Base-by-base conservation (phyloP, 2,113 vertebrate species). In the Tor tambroides region DNA sequence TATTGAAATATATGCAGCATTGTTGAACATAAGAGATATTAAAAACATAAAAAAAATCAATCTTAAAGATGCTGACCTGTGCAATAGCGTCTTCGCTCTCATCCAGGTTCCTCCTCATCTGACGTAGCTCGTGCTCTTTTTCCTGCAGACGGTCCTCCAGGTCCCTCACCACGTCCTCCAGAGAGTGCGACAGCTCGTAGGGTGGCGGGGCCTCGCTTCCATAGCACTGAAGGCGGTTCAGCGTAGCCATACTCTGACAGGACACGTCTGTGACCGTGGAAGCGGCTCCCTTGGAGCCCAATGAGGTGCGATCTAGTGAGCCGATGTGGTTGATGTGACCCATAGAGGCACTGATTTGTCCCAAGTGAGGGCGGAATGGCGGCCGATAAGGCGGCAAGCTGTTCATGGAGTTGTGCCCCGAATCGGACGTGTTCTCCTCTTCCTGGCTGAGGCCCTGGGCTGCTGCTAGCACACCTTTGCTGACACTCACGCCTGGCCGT, bases 261-360 rank as follows among this genome's bases (percentile, higher is more conserved):
- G 96, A 94, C 87, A 96, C 85, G 0, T 94, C 93, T 1, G 92
- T 93, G 43, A 95, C 93, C 0, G 93, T 92, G 78, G 92, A 91
- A 87, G 92, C 69, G 0, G 93, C 93, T 2, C 96, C 96, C 85
- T 94, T 96, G 19, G 91, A 92, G 46, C 86, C 91, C 49, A 95
- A 89, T 5, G 96, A 92, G 5, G 93, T 93, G 74, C 96, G 95
- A 85, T 99, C 97, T 93, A 98, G 91, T 26, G 97, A 99, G 79
- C 97, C 97, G 0, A 99, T 97, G 89, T 97, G 97, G 91, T 99
- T 98, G 89, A 99, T 97, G 91, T 99, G 97, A 87, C 98, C 97
- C 94, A 98, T 94, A 4, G 98, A 99, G 84, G 98, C 97, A 0
- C 97, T 99, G 93, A 99, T 98, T 89, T 97, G 95, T 87, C 93